phyloP scores from a whole-genome alignment of 2,113 vertebrate species.

The Mus spicilegus region DNA sequence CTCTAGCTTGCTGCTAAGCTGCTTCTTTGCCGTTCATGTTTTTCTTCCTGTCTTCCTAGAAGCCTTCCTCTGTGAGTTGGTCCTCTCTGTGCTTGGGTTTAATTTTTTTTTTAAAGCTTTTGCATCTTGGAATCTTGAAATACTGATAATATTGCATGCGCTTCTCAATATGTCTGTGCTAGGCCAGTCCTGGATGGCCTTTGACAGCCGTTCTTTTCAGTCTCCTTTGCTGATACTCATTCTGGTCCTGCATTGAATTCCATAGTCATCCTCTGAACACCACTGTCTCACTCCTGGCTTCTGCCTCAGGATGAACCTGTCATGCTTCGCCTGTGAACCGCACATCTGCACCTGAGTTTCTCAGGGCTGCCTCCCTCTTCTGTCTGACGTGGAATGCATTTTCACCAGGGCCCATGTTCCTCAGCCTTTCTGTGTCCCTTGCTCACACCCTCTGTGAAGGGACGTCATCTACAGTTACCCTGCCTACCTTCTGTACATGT shows the following conservation, averaged over 20 bases:
- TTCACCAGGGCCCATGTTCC: background rate
- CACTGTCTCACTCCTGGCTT: background rate
- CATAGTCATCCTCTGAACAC: background rate
- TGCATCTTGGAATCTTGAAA: background rate
- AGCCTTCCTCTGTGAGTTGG: background rate
- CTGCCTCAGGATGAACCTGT: background rate
- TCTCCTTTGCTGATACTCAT: background rate
- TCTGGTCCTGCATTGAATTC: background rate
- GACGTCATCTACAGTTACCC: background rate
- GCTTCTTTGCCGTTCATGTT: background rate
- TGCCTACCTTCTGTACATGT: no score
- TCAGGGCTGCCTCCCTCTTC: background rate
- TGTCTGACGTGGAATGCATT: background rate
- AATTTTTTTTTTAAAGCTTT: background rate
- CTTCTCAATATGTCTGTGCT: background rate
- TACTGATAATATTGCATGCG: background rate
- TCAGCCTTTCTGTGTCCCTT: background rate
- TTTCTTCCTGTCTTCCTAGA: slow-evolving; percentile 34
- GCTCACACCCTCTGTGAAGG: background rate
- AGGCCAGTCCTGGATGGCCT: background rate
- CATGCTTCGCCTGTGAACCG: background rate
- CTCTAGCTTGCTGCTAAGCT: background rate
- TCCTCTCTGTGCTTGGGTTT: background rate
- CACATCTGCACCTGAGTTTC: background rate
- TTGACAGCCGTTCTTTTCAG: background rate